A percentile compares a stretch with the other conserved stretches of the same genome.
Conservation (phyloP, 2,888 invertebrate genomes). For the Epinotia nisella region DNA sequence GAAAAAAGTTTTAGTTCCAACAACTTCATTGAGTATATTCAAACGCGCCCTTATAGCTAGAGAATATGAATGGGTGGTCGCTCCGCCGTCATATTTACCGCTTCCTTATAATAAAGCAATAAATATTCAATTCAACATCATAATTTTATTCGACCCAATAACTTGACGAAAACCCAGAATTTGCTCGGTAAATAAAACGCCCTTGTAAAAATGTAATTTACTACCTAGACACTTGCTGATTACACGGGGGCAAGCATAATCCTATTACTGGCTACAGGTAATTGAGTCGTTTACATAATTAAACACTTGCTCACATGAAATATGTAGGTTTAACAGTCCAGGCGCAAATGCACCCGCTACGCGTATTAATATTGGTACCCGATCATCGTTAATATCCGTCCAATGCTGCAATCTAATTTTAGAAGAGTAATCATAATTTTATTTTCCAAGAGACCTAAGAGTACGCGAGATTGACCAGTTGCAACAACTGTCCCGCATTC, state of each 20-base stretch:
- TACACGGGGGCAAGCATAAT: conserved; percentile 43
- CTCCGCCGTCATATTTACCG: conserved; percentile 14
- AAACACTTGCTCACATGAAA: conserved; percentile 44
- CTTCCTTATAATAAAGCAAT: conserved; percentile 35
- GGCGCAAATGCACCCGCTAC: conserved; percentile 25
- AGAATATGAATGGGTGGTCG: conserved; percentile 38
- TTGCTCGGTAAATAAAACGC: conserved; percentile 15
- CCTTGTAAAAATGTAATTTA: conserved; percentile 42
- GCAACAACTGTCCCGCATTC: conserved; percentile 12
- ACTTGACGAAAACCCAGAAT: conserved; percentile 18
- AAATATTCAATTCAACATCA: conserved; percentile 28
- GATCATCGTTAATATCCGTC: conserved; percentile 16
- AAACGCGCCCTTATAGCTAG: conserved; percentile 31
- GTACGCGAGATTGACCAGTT: not conserved
- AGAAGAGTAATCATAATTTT: conserved; percentile 6
- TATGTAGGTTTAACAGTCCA: conserved; percentile 40
- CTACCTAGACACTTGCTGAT: conserved; percentile 39
- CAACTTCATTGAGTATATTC: conserved; percentile 14
- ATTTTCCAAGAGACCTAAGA: not conserved
- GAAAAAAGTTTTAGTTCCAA: not conserved
- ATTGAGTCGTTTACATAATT: conserved; percentile 45
- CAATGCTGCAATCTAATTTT: conserved; percentile 16
- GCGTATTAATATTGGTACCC: conserved; percentile 23
- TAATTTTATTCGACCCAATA: conserved; percentile 31
- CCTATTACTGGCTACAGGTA: conserved; percentile 42